Base-by-base conservation (phyloP, 2,797 vertebrate genomes). In the Chromobotia macracanthus region DNA sequence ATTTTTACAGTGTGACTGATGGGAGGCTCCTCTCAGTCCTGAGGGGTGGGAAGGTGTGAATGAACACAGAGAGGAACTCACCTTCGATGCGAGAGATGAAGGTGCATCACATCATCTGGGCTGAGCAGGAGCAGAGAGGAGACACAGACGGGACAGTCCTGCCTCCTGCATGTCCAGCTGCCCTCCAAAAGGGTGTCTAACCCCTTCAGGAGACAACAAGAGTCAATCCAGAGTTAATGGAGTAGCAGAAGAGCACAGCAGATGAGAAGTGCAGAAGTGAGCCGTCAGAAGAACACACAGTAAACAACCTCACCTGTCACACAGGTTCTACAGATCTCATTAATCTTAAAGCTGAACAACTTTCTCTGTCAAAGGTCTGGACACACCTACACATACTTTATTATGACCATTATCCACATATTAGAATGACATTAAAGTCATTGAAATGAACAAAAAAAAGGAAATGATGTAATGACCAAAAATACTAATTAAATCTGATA, bases 171-270 rank as follows among this genome's bases (percentile, higher is more conserved):
- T 77, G 86, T 91, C 87, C 89, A 66, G 69, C 70, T 83, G 82
- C 88, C 86, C 87, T 89, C 86, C 46, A 85, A 83, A 83, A 91
- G 89, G 89, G 89, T 89, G 90, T 92, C 84, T 91, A 89, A 86
- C 82, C 77, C 79, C 82, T 93, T 93, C 87, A 92, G 90, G 91
- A 93, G 91, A 94, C 91, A 93, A 92, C 81, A 91, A 92, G 66
- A 91, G 89, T 94, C 88, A 88, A 90, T 92, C 86, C 91, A 90
- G 90, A 88, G 91, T 68, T 90, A 68, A 90, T n/a, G n/a, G 75
- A 83, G 81, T 77, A 82, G 82, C 38, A 83, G 83, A 80, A 81
- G 65, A 78, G 69, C 73, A 83, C 80, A 86, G 84, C 67, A 88
- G 35, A 86, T 81, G 82, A 50, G 56, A 70, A 64, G 66, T 53